Conservation (phyloP, 2,888 invertebrate genomes). For the Caenorhabditis auriculariae region DNA sequence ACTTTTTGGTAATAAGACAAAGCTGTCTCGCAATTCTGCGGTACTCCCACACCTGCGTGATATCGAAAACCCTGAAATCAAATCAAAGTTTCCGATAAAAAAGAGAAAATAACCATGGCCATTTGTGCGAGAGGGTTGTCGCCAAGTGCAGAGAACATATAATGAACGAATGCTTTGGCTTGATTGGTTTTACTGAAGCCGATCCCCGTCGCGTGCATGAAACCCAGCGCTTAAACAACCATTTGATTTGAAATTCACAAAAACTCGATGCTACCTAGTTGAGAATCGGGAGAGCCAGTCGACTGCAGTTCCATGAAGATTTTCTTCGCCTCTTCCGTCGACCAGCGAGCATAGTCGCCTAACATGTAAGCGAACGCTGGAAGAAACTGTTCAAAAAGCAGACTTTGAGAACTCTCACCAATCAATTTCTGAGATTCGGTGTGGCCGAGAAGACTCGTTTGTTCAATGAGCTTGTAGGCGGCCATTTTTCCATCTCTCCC, state of each 20-base stretch:
- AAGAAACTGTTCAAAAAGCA: constrained; percentile 2
- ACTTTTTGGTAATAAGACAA: constrained; percentile 79
- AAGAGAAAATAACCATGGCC: constrained; percentile 72
- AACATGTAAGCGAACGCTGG: constrained; percentile 78
- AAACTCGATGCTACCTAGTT: constrained; percentile 70
- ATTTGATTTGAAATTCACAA: background rate
- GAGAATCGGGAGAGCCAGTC: constrained; percentile 80
- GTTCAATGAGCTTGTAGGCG: constrained; percentile 77
- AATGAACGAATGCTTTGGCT: constrained; percentile 78
- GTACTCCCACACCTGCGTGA: constrained; percentile 86
- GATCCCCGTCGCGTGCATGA: constrained; percentile 66
- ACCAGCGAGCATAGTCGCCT: constrained; percentile 78
- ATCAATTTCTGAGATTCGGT: constrained; percentile 79
- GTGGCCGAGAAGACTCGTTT: constrained; percentile 81
- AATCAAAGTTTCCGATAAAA: constrained; percentile 1
- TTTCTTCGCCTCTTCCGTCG: constrained; percentile 76
- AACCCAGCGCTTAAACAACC: constrained; percentile 60
- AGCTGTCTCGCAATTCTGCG: constrained; percentile 85
- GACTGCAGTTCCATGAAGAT: constrained; percentile 72
- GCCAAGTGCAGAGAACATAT: constrained; percentile 85
- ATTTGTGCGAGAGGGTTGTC: constrained; percentile 92
- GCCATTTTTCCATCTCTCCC: constrained; percentile 49
- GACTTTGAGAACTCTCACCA: constrained; percentile 67
- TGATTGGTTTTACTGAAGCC: constrained; percentile 57
- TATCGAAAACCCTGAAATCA: constrained; percentile 79